Conservation (phyloP, 2,113 vertebrate species). For the Dromas ardeola region DNA sequence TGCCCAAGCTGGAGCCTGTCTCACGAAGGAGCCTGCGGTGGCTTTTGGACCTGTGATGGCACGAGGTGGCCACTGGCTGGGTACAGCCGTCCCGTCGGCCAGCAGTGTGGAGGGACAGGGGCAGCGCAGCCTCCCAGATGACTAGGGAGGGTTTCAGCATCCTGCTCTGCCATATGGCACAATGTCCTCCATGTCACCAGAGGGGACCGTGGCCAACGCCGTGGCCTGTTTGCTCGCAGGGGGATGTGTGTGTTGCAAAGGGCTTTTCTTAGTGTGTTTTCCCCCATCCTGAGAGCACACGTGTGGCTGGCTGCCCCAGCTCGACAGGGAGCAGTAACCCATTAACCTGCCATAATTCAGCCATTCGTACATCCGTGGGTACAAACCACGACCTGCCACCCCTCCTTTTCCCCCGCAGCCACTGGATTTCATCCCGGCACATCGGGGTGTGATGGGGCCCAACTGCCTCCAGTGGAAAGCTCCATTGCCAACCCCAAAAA, state of each 20-base stretch:
- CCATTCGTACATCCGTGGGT: background rate
- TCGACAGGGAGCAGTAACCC: background rate
- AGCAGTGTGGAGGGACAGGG: background rate
- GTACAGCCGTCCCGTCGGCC: background rate
- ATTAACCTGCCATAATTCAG: background rate
- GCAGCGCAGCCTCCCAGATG: rapidly evolving
- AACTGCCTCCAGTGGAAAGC: background rate
- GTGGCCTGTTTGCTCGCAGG: rapidly evolving
- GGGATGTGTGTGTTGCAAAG: background rate
- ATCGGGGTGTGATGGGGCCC: rapidly evolving
- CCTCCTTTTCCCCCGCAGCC: background rate
- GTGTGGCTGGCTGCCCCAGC: background rate
- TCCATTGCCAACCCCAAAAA: background rate
- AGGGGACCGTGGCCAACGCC: rapidly evolving
- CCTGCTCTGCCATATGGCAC: background rate
- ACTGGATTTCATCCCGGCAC: rapidly evolving
- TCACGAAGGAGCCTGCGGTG: background rate
- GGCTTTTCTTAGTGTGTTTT: background rate
- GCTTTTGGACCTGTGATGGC: background rate
- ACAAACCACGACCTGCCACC: rapidly evolving
- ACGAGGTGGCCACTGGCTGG: background rate
- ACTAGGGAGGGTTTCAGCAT: background rate
- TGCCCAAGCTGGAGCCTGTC: background rate
- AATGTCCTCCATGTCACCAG: rapidly evolving
- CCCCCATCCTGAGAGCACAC: rapidly evolving